Evolutionary conservation across 2,797 vertebrate genomes (phyloP).

Genomic region (Propithecus perrieri): DNA sequence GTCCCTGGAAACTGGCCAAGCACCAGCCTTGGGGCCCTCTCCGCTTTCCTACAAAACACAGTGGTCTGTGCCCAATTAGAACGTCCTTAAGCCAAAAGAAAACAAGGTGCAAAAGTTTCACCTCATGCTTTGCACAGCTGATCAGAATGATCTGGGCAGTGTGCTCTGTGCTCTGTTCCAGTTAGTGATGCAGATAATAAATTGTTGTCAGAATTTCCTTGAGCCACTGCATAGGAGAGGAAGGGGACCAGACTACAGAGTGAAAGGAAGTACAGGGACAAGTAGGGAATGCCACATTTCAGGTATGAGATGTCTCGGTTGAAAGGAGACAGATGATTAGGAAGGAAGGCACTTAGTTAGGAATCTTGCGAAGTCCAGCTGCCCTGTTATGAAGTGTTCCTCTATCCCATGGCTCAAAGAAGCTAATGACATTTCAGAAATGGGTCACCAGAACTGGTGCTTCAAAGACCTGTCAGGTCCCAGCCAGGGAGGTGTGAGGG

Average conservation of each 20-base stretch:
- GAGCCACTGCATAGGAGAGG: not conserved
- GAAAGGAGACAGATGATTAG: not conserved
- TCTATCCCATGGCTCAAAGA: not conserved
- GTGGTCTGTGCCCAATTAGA: not conserved
- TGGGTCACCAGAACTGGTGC: not conserved
- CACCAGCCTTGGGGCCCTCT: not conserved
- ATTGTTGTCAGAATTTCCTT: not conserved
- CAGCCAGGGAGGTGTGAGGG: fast-evolving
- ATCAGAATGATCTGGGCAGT: not conserved
- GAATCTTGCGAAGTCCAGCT: not conserved
- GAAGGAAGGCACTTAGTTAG: not conserved
- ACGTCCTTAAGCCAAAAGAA: not conserved
- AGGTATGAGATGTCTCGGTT: too few species aligned
- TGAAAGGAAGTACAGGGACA: not conserved
- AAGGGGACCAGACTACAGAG: not conserved
- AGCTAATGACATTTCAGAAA: not conserved
- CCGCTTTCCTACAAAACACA: not conserved
- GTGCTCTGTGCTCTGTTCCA: not conserved
- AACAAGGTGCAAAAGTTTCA: not conserved
- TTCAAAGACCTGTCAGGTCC: not conserved
- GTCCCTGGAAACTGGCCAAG: not conserved
- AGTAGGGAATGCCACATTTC: too few species aligned
- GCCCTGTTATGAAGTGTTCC: not conserved
- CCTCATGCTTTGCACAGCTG: not conserved
- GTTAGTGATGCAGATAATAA: not conserved